Conservation (phyloP, 2,113 vertebrate genomes). For the Dromaius novaehollandiae region DNA sequence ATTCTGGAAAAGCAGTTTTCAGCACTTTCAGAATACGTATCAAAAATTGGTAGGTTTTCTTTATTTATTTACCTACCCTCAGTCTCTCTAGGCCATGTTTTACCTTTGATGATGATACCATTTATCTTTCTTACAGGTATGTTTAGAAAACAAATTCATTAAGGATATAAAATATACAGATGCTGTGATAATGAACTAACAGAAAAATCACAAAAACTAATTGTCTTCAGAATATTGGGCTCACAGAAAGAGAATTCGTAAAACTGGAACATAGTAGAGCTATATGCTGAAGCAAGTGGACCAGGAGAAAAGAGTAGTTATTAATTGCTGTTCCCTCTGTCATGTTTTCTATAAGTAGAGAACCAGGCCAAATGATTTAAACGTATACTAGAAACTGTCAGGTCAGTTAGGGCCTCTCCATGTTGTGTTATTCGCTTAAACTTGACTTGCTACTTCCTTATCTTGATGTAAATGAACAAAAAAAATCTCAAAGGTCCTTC, state of each 20-base stretch:
- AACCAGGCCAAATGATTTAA: not conserved
- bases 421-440: rapidly evolving
- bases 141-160: not conserved
- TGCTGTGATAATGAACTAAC: not conserved
- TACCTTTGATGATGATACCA: not conserved
- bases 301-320: not conserved
- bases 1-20: slow-evolving; percentile 46
- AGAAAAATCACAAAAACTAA: not conserved
- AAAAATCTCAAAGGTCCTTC: not conserved
- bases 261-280: not conserved
- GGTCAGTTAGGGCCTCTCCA: rapidly evolving
- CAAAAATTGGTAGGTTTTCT: not conserved
- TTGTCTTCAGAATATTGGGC: not conserved
- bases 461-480: not conserved
- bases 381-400: not conserved
- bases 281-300: not conserved
- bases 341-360: not conserved
- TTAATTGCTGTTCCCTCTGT: not conserved
- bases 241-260: not conserved
- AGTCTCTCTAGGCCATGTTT: not conserved
- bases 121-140: not conserved
- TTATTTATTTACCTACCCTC: not conserved
- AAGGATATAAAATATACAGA: not conserved
- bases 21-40: slow-evolving; percentile 27
- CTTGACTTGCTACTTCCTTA: not conserved